Evolutionary conservation across 2,113 vertebrate species (phyloP), one percentile per base, ranked within the genome.

Genomic region (Phyllopteryx taeniolatus): DNA sequence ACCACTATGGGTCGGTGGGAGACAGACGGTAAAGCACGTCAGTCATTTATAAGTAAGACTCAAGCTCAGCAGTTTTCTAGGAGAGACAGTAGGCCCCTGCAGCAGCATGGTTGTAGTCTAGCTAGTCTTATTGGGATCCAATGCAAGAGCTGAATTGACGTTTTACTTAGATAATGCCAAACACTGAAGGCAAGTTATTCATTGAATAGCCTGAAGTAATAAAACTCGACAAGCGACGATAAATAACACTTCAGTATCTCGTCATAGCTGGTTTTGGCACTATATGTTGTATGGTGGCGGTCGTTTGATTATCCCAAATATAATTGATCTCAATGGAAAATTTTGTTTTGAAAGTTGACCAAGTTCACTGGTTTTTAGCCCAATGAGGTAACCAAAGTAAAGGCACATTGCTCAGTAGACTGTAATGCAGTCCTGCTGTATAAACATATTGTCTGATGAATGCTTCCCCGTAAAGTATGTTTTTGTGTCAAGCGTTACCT

Each of bases 401-500:
- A 15, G 33, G 35, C 6, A 17, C 7, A 8, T 7, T 31, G 12
- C 5, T 60, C 57, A 33, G 27, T 60, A 35, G 17, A 51, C 6
- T 11, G 8, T 63, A 42, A 43, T 20, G 19, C 61, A 12, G 17
- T 43, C 15, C 19, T 42, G 35, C 19, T 42, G 61, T 6, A n/a
- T 8, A 42, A 56, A 56, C 53, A 22, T 22, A 22, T 63, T 39
- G 60, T 6, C 14, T 1, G 9, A 20, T 4, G 7, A 39, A 61
- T 31, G 4, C 22, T 2, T 59, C 27, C 14, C 27, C 7, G 19
- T 43, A 2, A 5, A 19, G 15, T 27, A 22, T 53, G 13, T 56
- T 22, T 44, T 0, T 51, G 33, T 61, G 17, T 35, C 2, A 19
- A 54, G 49, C 31, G 67, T 92, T 92, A 98, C 97, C 95, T 95